These are phyloP conservation scores for Ophion ellenae DNA, from an alignment of 2,888 invertebrate species.

Conservation along the genomic window DNA sequence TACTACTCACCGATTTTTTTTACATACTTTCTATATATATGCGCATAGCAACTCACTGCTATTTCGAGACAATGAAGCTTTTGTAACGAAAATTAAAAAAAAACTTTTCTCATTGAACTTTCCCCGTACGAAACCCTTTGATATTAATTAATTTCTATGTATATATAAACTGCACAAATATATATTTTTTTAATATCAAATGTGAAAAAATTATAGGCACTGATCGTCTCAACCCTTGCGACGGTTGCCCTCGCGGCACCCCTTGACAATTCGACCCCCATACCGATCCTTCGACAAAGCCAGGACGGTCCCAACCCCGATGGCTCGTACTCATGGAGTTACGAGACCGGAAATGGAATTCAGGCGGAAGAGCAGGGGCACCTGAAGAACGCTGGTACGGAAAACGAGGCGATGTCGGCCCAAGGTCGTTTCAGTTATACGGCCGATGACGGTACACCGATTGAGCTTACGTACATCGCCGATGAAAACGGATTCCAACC, in stretches of 20 bases:
- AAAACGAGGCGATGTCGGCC: conserved; percentile 83
- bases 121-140: too few relatives aligned
- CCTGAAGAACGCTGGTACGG: conserved; percentile 86
- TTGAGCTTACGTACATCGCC: conserved; percentile 87
- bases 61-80: too few relatives aligned
- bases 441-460: conserved; percentile 87
- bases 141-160: not conserved
- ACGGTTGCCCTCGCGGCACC: conserved; percentile 72
- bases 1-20: too few relatives aligned
- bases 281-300: conserved; percentile 78
- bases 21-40: too few relatives aligned
- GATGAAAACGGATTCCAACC: conserved; percentile 90
- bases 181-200: not conserved
- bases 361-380: conserved; percentile 83
- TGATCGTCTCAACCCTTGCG: conserved; percentile 65
- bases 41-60: too few relatives aligned
- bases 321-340: conserved; percentile 81
- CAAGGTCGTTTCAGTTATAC: conserved; percentile 85
- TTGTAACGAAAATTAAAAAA: too few relatives aligned
- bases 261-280: conserved; percentile 66
- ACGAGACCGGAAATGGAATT: conserved; percentile 84
- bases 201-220: conserved; percentile 43
- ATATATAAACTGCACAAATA: not conserved
- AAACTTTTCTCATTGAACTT: too few relatives aligned
- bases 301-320: conserved; percentile 80